Evolutionary conservation across 2,113 vertebrate genomes (phyloP), one percentile per base, ranked within the genome.

Genomic region (Lethenteron camtschaticum): DNA sequence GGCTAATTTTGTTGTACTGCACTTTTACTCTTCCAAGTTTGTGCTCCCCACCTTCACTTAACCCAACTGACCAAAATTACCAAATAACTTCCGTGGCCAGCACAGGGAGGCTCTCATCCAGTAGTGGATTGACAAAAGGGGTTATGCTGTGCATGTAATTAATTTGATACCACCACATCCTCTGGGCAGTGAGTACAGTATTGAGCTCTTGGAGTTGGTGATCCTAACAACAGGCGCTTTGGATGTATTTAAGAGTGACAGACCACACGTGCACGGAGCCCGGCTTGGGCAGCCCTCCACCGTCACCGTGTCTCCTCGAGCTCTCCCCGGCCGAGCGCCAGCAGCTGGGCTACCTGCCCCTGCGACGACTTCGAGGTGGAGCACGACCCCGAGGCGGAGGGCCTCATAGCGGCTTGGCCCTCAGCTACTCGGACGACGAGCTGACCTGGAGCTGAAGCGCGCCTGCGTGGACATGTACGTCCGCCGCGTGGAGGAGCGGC

Each of bases 381-480:
- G 57, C 96, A 91, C 0, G 90, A 96, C 77, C 94, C 95, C 75
- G 89, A 97, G 0, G 92, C 91, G 0, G 92, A 99, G 83, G 86
- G 89, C 9, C 85, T 99, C 4, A 91, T 99, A 96, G 92, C 1
- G 90, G 88, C 70, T 82, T 99, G 3, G 92, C 92, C 0, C 88
- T 99, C 2, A 96, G 95, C 81, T 97, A 97, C 0, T 90, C 96
- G 0, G 92, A 99, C 0, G 94, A 97, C 0, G 90, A 96, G 0
- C 89, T 72, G 94, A 99, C 57, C 89, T 96, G 2, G 92, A 99
- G 76, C 78, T 99, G 56, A 99, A 97, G 69, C 85, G 90, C 0
- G 87, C 90, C 0, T 89, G 95, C 1, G 94, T 99, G 58, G 92
- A 99, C 78, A 99, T 99, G 92, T 99, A 97, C 0, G 92, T 99